Percentiles rank a stretch among this genome's conserved stretches.
These are phyloP conservation scores for Paedocypris micromegethes DNA, from an alignment of 2,797 vertebrate genomes.

Conservation along the genomic window DNA sequence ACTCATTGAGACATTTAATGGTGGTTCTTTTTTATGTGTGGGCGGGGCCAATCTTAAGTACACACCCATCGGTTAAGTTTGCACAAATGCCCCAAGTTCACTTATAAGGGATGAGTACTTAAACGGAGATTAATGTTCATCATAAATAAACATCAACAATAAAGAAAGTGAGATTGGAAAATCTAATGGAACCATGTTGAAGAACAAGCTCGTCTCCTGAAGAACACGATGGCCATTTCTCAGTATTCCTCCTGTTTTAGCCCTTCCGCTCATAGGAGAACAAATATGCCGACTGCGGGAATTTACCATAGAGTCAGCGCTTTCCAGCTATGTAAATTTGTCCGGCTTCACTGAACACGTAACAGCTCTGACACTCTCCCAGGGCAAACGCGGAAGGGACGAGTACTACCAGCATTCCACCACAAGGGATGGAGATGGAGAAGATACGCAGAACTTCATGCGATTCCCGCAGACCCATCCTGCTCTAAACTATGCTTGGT, in stretches of 20 bases:
- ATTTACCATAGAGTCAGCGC: constrained; percentile 54
- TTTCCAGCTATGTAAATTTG: constrained; percentile 63
- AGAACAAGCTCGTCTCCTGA: no score
- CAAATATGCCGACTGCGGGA: constrained; percentile 57
- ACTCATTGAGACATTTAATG: no score
- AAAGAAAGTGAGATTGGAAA: no score
- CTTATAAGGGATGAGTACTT: no score
- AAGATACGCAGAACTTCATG: constrained; percentile 19
- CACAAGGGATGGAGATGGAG: background rate
- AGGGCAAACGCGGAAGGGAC: constrained; percentile 35
- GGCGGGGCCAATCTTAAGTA: no score
- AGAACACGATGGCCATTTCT: constrained; percentile 14
- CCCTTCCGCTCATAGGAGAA: constrained; percentile 41
- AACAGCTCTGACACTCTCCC: constrained; percentile 2
- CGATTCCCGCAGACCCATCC: background rate
- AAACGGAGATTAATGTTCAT: no score
- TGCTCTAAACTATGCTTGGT: background rate
- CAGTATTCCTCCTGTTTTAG: constrained; percentile 40
- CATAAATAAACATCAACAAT: no score
- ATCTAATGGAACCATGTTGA: no score
- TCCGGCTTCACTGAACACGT: constrained; percentile 52
- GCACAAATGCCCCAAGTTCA: no score
- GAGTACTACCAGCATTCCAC: constrained; percentile 46
- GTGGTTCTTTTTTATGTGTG: no score
- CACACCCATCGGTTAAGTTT: no score